A percentile compares a stretch with the other conserved stretches of the same genome.
phyloP scores from a whole-genome alignment of 2,113 vertebrate species.

The Lagopus muta region DNA sequence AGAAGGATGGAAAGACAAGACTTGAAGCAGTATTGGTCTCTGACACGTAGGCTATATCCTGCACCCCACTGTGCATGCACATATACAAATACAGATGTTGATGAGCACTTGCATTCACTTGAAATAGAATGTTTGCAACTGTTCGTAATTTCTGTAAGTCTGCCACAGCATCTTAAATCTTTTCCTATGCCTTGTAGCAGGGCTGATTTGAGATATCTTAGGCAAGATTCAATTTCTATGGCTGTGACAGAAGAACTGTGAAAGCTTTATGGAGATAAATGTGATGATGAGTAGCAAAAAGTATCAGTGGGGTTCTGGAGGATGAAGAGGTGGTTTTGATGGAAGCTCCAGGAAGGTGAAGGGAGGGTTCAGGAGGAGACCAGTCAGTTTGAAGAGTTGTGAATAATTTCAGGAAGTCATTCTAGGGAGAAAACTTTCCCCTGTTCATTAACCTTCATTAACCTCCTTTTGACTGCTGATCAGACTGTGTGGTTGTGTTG shows the following conservation, averaged over 20 bases:
- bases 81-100: constrained; percentile 55
- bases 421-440: neutral
- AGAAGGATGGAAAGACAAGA: neutral
- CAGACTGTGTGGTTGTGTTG: neutral
- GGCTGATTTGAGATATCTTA: neutral
- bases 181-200: neutral
- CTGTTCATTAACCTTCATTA: neutral
- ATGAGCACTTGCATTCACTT: neutral
- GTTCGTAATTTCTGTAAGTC: constrained; percentile 15
- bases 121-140: neutral
- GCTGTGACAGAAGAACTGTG: neutral
- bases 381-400: accelerated
- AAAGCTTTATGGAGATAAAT: constrained; percentile 34
- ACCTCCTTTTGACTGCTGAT: neutral
- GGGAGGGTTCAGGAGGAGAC: neutral
- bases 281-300: neutral
- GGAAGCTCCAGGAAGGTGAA: neutral
- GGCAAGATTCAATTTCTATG: neutral
- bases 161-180: constrained; percentile 35
- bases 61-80: constrained; percentile 13
- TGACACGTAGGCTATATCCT: neutral
- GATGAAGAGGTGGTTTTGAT: neutral
- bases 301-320: neutral
- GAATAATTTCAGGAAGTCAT: neutral
- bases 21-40: neutral